Conservation (phyloP, 2,797 vertebrate species). For the Sylvia borin region DNA sequence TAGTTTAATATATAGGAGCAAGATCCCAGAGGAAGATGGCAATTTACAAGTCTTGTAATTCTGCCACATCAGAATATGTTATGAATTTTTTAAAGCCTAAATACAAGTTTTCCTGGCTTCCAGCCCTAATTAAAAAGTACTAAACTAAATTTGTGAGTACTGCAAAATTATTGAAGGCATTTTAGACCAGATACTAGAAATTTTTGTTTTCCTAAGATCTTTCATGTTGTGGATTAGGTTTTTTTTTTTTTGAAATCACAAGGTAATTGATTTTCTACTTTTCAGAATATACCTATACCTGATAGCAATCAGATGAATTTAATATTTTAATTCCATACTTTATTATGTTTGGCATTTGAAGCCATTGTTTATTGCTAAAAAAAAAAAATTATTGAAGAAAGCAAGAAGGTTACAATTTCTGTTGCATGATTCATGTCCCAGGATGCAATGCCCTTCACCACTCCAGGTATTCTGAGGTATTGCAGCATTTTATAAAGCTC, state of each 20-base stretch:
- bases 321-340: not conserved
- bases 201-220: not conserved
- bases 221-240: rapidly evolving
- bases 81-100: not conserved
- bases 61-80: not conserved
- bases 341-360: not conserved
- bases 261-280: rapidly evolving
- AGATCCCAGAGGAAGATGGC: not conserved
- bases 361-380: not conserved
- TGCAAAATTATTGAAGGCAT: not conserved
- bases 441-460: not conserved
- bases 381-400: not conserved
- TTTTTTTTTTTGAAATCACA: not conserved
- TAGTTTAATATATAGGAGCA: not conserved
- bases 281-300: not conserved
- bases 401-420: not conserved
- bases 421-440: not conserved
- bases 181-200: not conserved
- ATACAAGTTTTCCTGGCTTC: not conserved
- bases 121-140: not conserved
- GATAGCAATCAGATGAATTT: rapidly evolving
- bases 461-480: not conserved
- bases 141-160: not conserved
- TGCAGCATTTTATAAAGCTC: not conserved
- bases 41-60: not conserved